These are phyloP conservation scores for Hypolimnas misippus DNA, from an alignment of 2,888 invertebrate genomes.

Conservation along the genomic window DNA sequence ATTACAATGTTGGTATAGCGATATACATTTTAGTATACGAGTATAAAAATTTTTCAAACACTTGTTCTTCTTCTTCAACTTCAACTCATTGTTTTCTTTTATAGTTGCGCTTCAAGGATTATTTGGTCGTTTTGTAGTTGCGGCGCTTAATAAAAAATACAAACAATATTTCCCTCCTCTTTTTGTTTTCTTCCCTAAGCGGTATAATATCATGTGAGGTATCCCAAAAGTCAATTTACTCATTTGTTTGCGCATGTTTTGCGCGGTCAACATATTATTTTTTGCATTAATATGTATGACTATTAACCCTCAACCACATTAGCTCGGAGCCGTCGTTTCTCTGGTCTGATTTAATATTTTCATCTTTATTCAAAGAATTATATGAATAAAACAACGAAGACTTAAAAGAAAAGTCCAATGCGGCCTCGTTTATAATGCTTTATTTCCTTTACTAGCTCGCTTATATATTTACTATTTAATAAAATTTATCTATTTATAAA, in stretches of 20 bases:
- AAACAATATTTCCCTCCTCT: no score
- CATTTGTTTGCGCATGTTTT: slow-evolving; percentile 11
- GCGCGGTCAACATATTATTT: slow-evolving; percentile 50
- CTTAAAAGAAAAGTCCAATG: slow-evolving; percentile 57
- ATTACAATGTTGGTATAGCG: no score
- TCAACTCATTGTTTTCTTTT: no score
- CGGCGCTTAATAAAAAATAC: no score
- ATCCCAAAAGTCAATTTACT: background rate
- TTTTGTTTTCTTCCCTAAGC: no score
- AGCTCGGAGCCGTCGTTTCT: slow-evolving; percentile 66
- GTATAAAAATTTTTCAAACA: no score
- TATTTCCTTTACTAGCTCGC: slow-evolving; percentile 59
- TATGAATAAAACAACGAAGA: slow-evolving; percentile 78
- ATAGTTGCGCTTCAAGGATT: no score
- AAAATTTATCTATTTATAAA: background rate
- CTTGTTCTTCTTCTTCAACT: no score
- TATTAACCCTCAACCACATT: slow-evolving; percentile 72
- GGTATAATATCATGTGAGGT: no score
- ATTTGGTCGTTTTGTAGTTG: no score
- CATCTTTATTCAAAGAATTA: slow-evolving; percentile 81
- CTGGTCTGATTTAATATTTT: slow-evolving; percentile 77
- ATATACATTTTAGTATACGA: no score
- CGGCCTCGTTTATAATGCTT: slow-evolving; percentile 60
- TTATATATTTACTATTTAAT: background rate
- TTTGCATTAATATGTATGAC: slow-evolving; percentile 76